Conservation (phyloP, 2,888 invertebrate genomes). For the Colletes collaris region DNA sequence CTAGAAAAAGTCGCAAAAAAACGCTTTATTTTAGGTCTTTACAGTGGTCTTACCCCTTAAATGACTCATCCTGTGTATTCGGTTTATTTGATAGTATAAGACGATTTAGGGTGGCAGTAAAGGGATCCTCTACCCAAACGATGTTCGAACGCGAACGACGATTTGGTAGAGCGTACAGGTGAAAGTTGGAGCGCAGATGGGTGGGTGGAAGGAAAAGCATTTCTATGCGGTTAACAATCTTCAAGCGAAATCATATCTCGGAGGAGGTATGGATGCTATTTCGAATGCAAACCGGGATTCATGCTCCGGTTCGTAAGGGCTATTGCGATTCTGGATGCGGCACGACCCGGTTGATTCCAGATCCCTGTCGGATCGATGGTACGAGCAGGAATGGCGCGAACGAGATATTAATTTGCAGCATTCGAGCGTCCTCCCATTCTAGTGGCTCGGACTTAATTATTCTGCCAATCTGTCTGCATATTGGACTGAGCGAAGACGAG, state of each 20-base stretch:
- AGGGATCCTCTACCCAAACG: too few relatives aligned
- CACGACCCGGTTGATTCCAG: slow-evolving; percentile 41
- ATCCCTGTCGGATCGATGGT: slow-evolving; percentile 58
- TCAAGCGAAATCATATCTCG: slow-evolving; percentile 36
- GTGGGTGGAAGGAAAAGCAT: slow-evolving; percentile 18
- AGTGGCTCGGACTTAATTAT: slow-evolving; percentile 65
- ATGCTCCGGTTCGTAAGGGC: slow-evolving; percentile 48
- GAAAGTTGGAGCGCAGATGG: background rate
- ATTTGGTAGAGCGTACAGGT: background rate
- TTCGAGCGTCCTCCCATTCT: slow-evolving; percentile 57
- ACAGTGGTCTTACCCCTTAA: too few relatives aligned
- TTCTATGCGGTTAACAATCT: slow-evolving; percentile 39
- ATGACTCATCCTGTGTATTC: too few relatives aligned
- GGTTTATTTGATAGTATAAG: too few relatives aligned
- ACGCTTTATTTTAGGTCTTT: too few relatives aligned
- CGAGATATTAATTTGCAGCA: slow-evolving; percentile 68
- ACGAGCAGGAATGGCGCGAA: slow-evolving; percentile 49
- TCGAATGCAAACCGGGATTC: slow-evolving; percentile 52
- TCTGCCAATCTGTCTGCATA: slow-evolving; percentile 68
- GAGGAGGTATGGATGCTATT: slow-evolving; percentile 36
- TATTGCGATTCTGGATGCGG: slow-evolving; percentile 57
- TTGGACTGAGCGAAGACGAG: slow-evolving; percentile 59
- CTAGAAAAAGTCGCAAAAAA: too few relatives aligned
- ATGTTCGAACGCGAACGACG: background rate
- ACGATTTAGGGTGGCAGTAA: too few relatives aligned